Conservation (phyloP, 2,888 invertebrate species). For the Spisula solida region DNA sequence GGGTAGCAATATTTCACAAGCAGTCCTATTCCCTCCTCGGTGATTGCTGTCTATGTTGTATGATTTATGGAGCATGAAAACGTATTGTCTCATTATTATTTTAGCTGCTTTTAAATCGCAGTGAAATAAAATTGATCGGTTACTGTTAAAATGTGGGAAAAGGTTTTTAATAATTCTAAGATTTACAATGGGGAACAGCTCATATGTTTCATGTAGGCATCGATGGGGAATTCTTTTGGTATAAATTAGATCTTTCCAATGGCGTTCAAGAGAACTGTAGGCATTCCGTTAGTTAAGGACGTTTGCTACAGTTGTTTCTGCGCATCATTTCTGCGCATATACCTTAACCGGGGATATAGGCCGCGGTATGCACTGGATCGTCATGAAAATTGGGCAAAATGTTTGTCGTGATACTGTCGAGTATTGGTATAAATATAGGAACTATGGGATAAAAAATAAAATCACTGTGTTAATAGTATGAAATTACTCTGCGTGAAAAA, state of each 20-base stretch:
- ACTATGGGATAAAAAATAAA: too few species aligned
- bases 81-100: background rate
- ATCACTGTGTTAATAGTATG: too few species aligned
- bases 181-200: background rate
- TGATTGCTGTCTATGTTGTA: background rate
- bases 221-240: background rate
- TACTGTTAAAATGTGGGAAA: background rate
- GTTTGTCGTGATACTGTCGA: too few species aligned
- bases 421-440: too few species aligned
- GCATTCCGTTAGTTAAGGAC: too few species aligned
- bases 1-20: constrained; percentile 13
- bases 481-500: too few species aligned
- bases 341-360: too few species aligned
- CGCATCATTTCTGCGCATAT: too few species aligned
- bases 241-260: background rate
- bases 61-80: background rate
- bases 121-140: background rate
- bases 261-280: too few species aligned
- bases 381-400: too few species aligned
- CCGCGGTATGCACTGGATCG: too few species aligned
- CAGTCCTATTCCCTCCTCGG: background rate
- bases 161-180: background rate
- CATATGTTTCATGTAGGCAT: background rate
- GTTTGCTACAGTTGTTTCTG: too few species aligned
- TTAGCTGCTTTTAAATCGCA: background rate